Conservation (phyloP, 1,140 invertebrate species). For the Lepidurus couesii region DNA sequence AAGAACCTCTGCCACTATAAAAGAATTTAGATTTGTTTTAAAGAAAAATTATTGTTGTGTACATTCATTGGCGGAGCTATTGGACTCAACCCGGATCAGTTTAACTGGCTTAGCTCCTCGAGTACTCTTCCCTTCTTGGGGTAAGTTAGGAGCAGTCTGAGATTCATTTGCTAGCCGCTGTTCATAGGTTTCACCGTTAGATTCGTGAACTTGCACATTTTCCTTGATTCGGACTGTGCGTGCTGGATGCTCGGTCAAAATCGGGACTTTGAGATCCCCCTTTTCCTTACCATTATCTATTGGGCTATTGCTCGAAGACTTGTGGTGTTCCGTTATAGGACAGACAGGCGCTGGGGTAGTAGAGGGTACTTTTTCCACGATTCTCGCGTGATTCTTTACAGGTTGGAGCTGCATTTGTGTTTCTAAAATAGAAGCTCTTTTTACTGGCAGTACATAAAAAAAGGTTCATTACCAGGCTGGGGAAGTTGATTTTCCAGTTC, state of each 20-base stretch:
- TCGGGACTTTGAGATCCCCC: not conserved
- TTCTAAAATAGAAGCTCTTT: not conserved
- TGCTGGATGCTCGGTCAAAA: not conserved
- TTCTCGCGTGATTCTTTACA: not conserved
- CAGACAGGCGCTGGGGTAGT: not conserved
- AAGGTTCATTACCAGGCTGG: not conserved
- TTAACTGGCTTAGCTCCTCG: not conserved
- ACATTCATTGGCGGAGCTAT: not conserved
- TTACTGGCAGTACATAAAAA: not conserved
- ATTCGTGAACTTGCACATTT: conserved; percentile 3
- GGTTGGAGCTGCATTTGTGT: not conserved
- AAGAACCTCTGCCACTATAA: too few relatives aligned
- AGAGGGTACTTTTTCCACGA: not conserved
- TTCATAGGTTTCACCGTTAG: not conserved
- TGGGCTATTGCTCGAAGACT: not conserved
- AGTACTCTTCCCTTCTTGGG: not conserved
- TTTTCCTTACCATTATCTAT: not conserved
- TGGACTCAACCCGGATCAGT: not conserved
- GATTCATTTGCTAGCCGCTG: not conserved
- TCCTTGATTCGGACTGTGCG: conserved; percentile 4
- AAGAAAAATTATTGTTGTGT: not conserved
- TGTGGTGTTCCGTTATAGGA: conserved; percentile 2
- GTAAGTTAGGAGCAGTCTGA: not conserved
- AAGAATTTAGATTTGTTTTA: too few relatives aligned
- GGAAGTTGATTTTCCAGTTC: conserved; percentile 1